Base-by-base conservation (phyloP, 2,797 vertebrate genomes). In the Muscicapa striata region DNA sequence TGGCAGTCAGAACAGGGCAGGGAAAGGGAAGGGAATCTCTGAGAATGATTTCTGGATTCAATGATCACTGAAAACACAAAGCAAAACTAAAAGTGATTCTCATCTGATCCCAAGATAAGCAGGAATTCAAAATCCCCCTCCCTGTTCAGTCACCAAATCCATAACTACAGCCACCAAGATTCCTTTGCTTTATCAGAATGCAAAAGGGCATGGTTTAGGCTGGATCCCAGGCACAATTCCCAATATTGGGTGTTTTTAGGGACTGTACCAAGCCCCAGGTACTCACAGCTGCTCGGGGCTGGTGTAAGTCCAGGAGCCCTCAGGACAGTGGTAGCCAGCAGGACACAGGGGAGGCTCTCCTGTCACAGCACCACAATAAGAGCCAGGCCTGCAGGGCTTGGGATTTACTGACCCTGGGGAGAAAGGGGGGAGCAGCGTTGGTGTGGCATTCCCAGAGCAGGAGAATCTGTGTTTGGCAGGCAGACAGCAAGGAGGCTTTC, bases 281-380 rank as follows among this genome's bases (percentile, higher is more conserved):
- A 98, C 98, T 98, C 97, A 99, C 99, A 97, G 92, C 95, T 99
- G 99, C 90, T 98, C 96, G 2, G 98, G 97, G 38, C 89, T 97
- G 27, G 76, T 97, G 94, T 98, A 99, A 2, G 97, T 97, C 10
- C 97, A 87, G 2, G 99, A 99, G 29, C 99, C 98, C 69, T 97
- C 97, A 0, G 99, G 98, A 75, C 99, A 99, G 91, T 97, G 94
- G 95, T 98, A 99, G 17, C 99, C 99, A 61, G 97, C 96, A 26
- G 99, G 99, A 79, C 99, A 99, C 19, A 96, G 32, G 0, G 94
- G 91, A 30, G 99, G 98, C 36, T 98, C 82, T 22, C 98, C 98
- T 54, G 98, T 99, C 89, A 64, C 97, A 38, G 98, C 96, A 41
- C 94, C 94, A 9, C 99, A 99, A 96, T 98, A 99, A 2, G 97